Base-by-base conservation (phyloP, 2,888 invertebrate genomes). In the Spilarctia lutea region DNA sequence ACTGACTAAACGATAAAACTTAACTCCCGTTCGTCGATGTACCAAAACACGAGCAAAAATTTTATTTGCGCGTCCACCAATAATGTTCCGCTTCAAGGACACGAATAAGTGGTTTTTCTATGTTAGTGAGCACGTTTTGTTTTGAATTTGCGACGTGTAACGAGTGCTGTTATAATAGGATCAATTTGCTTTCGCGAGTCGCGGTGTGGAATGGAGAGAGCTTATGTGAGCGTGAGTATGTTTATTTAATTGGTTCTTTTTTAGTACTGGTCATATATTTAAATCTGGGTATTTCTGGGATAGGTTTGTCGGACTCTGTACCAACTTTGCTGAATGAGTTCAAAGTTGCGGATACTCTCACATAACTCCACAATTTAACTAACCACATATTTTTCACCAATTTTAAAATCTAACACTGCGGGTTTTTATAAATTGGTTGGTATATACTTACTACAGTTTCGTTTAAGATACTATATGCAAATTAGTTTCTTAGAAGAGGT, bases 81-180 rank as follows among this genome's bases (percentile, higher is more conserved):
- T 89, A 78, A 69, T 67, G 73, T 75, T 75, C 65, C 65, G 60
- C 80, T 81, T 80, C 88, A 87, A 88, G 89, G 88, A 81, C 87
- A 73, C 78, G 67, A 72, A 76, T 71, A 77, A 77, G 71, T 72
- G 81, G 45, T 33, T 72, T 35, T 70, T 3, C 24, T 67, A n/a
- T 73, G 75, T 30, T 39, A 67, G 73, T 79, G 79, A 78, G 81
- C 70, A 66, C 71, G 74, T 76, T 74, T 80, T 86, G 86, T 86
- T 88, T 84, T 85, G 86, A 81, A 84, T 83, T 73, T 42, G 78
- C 81, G 72, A 82, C 79, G 83, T 86, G 81, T 86, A 76, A 81
- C 78, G 81, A 79, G 67, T 77, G 80, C 82, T 75, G 69, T 81
- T 73, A 52, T 71, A 74, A 45, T 77, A 78, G 66, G 75, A 76